These are phyloP conservation scores for Recurvirostra avosetta DNA, from an alignment of 2,113 vertebrate species.

Conservation along the genomic window DNA sequence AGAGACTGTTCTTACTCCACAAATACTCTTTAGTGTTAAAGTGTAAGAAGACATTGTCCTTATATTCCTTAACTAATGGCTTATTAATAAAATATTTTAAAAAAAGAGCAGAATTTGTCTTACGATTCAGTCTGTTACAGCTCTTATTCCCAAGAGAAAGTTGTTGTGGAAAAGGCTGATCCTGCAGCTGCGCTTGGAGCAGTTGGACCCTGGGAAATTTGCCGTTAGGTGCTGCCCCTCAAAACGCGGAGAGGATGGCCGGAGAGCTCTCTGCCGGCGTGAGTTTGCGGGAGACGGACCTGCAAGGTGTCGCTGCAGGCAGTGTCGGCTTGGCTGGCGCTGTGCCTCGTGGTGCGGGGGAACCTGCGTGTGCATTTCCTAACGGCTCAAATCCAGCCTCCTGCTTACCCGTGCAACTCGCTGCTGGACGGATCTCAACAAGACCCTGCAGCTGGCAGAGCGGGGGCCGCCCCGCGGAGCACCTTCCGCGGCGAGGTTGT, in stretches of 20 bases:
- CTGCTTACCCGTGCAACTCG: rapidly evolving
- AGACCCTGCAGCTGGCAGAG: neutral
- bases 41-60: conserved; percentile 68
- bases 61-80: conserved; percentile 72
- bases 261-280: no score
- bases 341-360: neutral
- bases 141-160: neutral
- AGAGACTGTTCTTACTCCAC: conserved; percentile 56
- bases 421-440: neutral
- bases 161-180: neutral
- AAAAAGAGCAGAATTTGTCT: neutral
- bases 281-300: neutral
- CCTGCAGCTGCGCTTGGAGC: neutral
- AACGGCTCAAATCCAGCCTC: neutral
- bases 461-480: neutral
- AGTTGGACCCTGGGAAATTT: neutral
- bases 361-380: rapidly evolving
- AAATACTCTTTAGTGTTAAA: conserved; percentile 75
- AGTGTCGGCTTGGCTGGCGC: neutral
- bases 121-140: neutral
- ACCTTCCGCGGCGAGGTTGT: neutral
- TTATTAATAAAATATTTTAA: conserved; percentile 73
- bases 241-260: rapidly evolving
- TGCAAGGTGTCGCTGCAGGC: neutral
- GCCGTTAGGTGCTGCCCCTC: neutral